These are phyloP conservation scores for Apistogramma diplotaenia DNA, from an alignment of 2,113 vertebrate genomes.

Conservation along the genomic window DNA sequence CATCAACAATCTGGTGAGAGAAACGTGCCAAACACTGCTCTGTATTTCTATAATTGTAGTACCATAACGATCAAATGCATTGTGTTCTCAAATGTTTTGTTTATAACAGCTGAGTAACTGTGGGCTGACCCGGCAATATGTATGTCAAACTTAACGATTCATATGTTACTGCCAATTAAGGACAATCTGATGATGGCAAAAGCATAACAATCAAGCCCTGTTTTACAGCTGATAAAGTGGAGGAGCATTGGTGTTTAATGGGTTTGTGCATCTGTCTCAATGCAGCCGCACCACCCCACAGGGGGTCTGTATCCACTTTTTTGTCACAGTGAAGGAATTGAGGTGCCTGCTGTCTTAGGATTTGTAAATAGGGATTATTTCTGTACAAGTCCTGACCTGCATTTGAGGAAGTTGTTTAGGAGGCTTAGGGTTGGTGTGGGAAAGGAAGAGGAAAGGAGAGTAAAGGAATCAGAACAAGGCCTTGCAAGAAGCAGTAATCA, in stretches of 20 bases:
- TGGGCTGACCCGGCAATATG: neutral
- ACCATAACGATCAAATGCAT: neutral
- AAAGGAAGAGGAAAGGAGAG: conserved; percentile 4
- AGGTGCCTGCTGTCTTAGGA: conserved; percentile 43
- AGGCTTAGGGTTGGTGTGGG: conserved; percentile 37
- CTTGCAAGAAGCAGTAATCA: conserved; percentile 56
- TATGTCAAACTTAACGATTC: no score
- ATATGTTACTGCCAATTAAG: neutral
- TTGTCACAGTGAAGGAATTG: conserved; percentile 47
- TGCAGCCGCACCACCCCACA: neutral
- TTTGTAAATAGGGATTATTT: conserved; percentile 59
- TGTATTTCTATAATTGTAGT: neutral
- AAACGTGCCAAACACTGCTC: neutral
- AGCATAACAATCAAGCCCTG: conserved; percentile 5
- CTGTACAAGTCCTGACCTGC: conserved; percentile 59
- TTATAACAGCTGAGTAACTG: neutral
- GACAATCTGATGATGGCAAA: neutral
- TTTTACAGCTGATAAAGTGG: conserved; percentile 24
- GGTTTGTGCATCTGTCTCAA: conserved; percentile 31
- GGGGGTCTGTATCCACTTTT: conserved; percentile 49
- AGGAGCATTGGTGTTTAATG: no score
- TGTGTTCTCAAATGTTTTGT: neutral
- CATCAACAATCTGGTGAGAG: conserved; percentile 87
- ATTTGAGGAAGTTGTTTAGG: conserved; percentile 61
- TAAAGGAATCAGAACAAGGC: conserved; percentile 31